Evolutionary conservation across 2,888 invertebrate species (phyloP).

Genomic region (Cordilura impudica): DNA sequence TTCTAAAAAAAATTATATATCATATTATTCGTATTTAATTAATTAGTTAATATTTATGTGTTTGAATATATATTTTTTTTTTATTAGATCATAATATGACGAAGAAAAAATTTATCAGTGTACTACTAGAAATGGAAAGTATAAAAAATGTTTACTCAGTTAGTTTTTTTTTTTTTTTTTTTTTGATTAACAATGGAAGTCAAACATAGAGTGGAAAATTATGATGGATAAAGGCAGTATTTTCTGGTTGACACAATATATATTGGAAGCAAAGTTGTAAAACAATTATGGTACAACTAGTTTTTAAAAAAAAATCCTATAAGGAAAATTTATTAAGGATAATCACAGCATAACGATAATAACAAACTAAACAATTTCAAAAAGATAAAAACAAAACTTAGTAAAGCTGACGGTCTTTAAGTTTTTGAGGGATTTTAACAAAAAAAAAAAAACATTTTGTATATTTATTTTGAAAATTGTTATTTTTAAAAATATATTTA

Average conservation of each 20-base stretch:
- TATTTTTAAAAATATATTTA: background rate
- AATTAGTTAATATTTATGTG: too few species aligned
- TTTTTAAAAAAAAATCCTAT: background rate
- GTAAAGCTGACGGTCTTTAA: too few species aligned
- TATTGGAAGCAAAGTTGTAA: background rate
- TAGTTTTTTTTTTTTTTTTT: background rate
- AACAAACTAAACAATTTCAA: too few species aligned
- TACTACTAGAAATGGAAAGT: constrained; percentile 26
- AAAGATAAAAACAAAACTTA: too few species aligned
- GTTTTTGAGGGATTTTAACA: too few species aligned
- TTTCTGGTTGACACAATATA: constrained; percentile 30
- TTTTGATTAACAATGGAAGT: constrained; percentile 19
- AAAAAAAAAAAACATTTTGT: too few species aligned
- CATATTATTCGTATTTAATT: too few species aligned
- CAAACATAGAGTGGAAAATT: constrained; percentile 33
- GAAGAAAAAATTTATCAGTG: constrained; percentile 2
- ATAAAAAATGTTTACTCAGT: background rate
- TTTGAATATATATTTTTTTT: too few species aligned
- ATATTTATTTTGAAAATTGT: too few species aligned
- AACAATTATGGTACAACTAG: background rate
- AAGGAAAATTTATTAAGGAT: background rate
- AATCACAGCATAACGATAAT: background rate
- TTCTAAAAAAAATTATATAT: too few species aligned
- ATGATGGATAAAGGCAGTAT: constrained; percentile 39
- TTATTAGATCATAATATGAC: too few species aligned